Base-by-base conservation (phyloP, 2,797 vertebrate species). In the Sebastiscus tertius region DNA sequence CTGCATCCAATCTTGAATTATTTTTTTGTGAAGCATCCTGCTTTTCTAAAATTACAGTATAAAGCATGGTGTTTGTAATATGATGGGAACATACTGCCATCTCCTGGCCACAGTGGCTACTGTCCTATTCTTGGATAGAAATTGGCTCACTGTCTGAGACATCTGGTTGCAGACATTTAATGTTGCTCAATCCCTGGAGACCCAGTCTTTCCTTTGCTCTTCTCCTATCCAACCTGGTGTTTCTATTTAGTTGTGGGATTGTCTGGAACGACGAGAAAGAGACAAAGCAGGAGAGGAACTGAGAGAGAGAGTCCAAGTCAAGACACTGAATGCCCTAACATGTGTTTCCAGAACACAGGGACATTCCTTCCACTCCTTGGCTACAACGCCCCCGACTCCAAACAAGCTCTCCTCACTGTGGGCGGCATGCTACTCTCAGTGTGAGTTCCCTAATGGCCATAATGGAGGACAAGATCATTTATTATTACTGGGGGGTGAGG, bases 401-500 rank as follows among this genome's bases (percentile, higher is more conserved):
- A 92, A 93, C 90, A 90, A 91, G 86, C 83, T 59, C 70, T 89
- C 70, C 72, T 91, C 91, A 77, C 91, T 86, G 93, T 92, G 92
- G 92, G 93, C 81, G 83, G 88, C 84, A 69, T 94, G 91, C 87
- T 91, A 80, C 82, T 92, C 93, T 89, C 93, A 86, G 90, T 91
- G 86, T 89, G 92, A 90, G 83, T 87, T 95, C 90, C 93, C 90
- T 95, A 95, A 96, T 94, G 94, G 88, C 92, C 89, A 86, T 94
- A 94, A 92, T 93, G 89, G 92, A 94, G 90, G 94, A 95, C 93
- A 93, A 89, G 94, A 88, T 89, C 87, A 96, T 96, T 96, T 95
- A 92, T 96, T 95, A 94, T 86, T 81, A 89, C 86, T 80, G 74
- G 83, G 85, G 90, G 88, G 83, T 83, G 90, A 90, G 91, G 93